Percentiles rank a stretch among this genome's conserved stretches.
phyloP scores from a whole-genome alignment of 2,113 vertebrate species.

The Meles meles region DNA sequence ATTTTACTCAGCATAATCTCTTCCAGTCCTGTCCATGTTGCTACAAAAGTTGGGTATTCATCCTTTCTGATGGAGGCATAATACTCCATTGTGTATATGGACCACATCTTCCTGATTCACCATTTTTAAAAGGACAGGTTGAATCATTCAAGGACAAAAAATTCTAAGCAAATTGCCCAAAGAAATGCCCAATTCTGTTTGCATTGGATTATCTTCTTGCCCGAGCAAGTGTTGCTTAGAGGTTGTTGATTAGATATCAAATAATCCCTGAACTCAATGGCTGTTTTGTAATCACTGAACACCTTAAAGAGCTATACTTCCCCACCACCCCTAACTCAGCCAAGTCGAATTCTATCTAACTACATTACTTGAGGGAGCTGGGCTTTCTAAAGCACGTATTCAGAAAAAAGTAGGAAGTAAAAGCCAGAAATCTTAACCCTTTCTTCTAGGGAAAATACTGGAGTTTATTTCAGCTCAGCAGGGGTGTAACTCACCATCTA shows the following conservation, averaged over 20 bases:
- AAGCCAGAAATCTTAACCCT: not conserved
- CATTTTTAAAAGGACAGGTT: not conserved
- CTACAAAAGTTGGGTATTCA: no score
- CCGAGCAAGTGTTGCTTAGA: not conserved
- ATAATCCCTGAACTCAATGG: not conserved
- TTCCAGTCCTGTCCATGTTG: no score
- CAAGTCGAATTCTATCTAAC: not conserved
- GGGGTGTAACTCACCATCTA: not conserved
- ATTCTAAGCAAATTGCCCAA: not conserved
- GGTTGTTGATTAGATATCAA: not conserved
- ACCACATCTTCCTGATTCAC: no score
- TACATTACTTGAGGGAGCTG: not conserved
- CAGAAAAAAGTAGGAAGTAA: not conserved
- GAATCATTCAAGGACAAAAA: not conserved
- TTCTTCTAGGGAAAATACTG: not conserved
- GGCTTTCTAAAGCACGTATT: not conserved
- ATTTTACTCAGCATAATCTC: no score
- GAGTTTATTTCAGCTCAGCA: not conserved
- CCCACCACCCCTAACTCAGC: not conserved
- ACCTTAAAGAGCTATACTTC: not conserved
- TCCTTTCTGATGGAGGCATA: no score
- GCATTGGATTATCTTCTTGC: not conserved
- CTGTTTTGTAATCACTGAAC: not conserved
- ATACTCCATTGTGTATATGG: no score
- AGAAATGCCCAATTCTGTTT: not conserved